Percentiles rank a stretch among this genome's conserved stretches.
Conservation (phyloP, 2,113 vertebrate genomes). For the Acanthochromis polyacanthus region DNA sequence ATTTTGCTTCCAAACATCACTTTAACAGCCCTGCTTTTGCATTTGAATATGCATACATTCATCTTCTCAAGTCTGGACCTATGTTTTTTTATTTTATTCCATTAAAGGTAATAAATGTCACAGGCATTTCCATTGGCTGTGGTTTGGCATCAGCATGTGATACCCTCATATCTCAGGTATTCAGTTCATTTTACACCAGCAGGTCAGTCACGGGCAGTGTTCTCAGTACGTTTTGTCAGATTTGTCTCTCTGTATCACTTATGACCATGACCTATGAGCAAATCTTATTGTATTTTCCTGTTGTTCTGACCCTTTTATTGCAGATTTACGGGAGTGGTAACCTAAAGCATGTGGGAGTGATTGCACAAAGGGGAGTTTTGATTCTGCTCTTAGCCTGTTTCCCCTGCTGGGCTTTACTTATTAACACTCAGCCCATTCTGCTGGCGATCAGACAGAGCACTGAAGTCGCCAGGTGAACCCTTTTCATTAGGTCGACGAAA, state of each 20-base stretch:
- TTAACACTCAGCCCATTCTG: slow-evolving; percentile 90
- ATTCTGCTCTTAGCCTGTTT: slow-evolving; percentile 92
- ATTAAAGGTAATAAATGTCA: slow-evolving; percentile 90
- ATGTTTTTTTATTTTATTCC: slow-evolving; percentile 11
- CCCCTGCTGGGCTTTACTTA: slow-evolving; percentile 92
- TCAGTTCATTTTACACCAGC: slow-evolving; percentile 11
- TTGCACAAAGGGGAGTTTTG: slow-evolving; percentile 88
- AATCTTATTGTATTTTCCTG: background rate
- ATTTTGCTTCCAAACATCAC: background rate
- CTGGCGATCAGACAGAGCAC: slow-evolving; percentile 87
- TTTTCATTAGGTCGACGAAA: background rate
- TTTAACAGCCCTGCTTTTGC: background rate
- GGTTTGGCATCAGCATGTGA: slow-evolving; percentile 91
- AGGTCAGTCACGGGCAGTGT: background rate
- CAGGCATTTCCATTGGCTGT: slow-evolving; percentile 86
- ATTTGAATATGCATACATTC: background rate
- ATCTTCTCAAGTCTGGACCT: background rate
- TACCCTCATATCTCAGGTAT: slow-evolving; percentile 93
- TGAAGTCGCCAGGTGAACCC: slow-evolving; percentile 86
- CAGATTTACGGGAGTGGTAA: slow-evolving; percentile 91
- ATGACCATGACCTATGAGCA: background rate
- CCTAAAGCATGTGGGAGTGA: slow-evolving; percentile 89
- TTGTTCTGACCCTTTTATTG: slow-evolving; percentile 5
- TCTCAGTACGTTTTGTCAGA: background rate
- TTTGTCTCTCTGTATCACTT: background rate